phyloP scores from a whole-genome alignment of 2,888 invertebrate genomes.

The Cepaea hortensis region DNA sequence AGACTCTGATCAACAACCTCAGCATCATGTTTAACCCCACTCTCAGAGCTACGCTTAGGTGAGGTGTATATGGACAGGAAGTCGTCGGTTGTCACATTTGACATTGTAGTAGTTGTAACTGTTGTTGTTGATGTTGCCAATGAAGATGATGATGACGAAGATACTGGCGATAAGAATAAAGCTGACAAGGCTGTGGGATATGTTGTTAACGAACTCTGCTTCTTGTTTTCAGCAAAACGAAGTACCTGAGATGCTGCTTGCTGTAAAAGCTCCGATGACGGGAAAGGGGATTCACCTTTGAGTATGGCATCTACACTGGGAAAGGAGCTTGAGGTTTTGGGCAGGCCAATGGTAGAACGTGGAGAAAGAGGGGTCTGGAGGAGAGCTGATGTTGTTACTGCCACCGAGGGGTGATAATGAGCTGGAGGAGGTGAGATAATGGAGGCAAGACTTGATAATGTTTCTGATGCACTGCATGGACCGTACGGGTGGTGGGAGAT shows the following conservation, averaged over 20 bases:
- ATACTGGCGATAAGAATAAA: background rate
- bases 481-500: slow-evolving; percentile 41
- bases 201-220: slow-evolving; percentile 12
- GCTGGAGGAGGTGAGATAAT: slow-evolving; percentile 48
- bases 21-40: slow-evolving; percentile 53
- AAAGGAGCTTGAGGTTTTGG: slow-evolving; percentile 1
- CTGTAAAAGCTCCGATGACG: slow-evolving; percentile 45
- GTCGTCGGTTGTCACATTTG: background rate
- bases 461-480: slow-evolving; percentile 45
- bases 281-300: slow-evolving; percentile 28
- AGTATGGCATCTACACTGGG: slow-evolving; percentile 25
- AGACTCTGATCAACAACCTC: slow-evolving; percentile 63
- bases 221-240: slow-evolving; percentile 34
- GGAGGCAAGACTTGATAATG: slow-evolving; percentile 45
- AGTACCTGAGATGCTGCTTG: slow-evolving; percentile 46
- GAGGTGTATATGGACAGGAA: slow-evolving; percentile 11
- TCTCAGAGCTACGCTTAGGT: background rate
- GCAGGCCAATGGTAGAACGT: background rate
- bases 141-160: background rate
- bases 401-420: slow-evolving; percentile 37
- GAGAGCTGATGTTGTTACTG: slow-evolving; percentile 15
- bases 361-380: background rate
- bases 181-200: background rate
- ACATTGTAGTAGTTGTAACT: background rate
- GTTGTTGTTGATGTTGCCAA: slow-evolving; percentile 3